Percentiles rank a stretch among this genome's conserved stretches.
Evolutionary conservation across 30 jellyfish, hydroid and myxozoan genomes (phyloP).

Genomic region (Chrysaora quinquecirrha): DNA sequence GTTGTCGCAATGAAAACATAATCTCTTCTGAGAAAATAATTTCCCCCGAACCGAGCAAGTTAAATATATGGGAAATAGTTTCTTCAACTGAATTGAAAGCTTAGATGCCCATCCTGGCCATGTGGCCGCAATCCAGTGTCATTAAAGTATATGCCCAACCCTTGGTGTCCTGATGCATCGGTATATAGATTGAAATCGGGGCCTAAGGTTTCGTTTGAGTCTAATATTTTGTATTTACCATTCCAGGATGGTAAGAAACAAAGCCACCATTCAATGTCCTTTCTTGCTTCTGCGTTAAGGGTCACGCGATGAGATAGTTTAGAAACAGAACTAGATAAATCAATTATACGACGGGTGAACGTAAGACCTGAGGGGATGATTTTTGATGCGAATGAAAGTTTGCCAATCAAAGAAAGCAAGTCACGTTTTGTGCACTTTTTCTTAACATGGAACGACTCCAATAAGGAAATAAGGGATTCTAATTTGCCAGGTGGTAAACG

Average conservation of each 20-base stretch:
- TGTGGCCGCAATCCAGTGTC: not conserved
- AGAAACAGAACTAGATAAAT: not conserved
- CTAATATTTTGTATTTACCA: not conserved
- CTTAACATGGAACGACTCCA: not conserved
- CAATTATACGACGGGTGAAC: not conserved
- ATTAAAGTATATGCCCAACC: not conserved
- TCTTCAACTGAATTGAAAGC: not conserved
- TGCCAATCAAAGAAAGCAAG: conserved; percentile 5
- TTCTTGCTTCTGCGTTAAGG: not conserved
- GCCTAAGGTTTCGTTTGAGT: not conserved
- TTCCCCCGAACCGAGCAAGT: not conserved
- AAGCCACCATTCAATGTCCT: not conserved
- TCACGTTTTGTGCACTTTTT: not conserved
- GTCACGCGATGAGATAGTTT: not conserved
- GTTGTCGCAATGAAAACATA: conserved; percentile 12
- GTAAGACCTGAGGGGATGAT: conserved; percentile 17
- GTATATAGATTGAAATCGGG: not conserved
- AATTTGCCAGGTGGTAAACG: not conserved
- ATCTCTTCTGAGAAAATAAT: not conserved
- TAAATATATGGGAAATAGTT: not conserved
- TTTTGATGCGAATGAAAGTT: conserved; percentile 17
- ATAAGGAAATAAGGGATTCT: not conserved
- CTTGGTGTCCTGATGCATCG: not conserved
- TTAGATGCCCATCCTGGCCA: not conserved
- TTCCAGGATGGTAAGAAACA: not conserved